A percentile compares a stretch with the other conserved stretches of the same genome.
Evolutionary conservation across 2,888 invertebrate genomes (phyloP).

Genomic region (Cephus pygmeus): DNA sequence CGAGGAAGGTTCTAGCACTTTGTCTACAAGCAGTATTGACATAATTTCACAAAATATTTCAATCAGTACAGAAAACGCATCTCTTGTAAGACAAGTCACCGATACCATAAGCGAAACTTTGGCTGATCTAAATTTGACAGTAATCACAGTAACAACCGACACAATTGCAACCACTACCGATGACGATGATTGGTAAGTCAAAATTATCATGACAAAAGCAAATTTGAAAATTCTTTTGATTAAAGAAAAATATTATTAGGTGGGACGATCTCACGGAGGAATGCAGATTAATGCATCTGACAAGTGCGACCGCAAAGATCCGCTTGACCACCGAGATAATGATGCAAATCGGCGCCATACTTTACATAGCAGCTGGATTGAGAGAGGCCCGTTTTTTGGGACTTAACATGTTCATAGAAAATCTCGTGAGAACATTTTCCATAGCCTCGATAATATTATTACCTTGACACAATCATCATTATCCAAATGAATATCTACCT

Average conservation of each 20-base stretch:
- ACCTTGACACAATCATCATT: not conserved
- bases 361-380: slow-evolving; percentile 86
- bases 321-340: slow-evolving; percentile 83
- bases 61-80: slow-evolving; percentile 9
- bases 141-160: not conserved
- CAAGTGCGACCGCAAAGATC: slow-evolving; percentile 72
- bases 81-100: slow-evolving; percentile 4
- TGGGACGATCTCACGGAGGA: slow-evolving; percentile 79
- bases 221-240: not conserved
- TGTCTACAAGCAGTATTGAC: not conserved
- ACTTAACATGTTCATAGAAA: slow-evolving; percentile 93
- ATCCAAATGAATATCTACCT: slow-evolving; percentile 15
- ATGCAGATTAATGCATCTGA: slow-evolving; percentile 77
- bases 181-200: slow-evolving; percentile 69
- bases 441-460: slow-evolving; percentile 18
- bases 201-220: not conserved
- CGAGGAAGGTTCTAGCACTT: not conserved
- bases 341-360: slow-evolving; percentile 83
- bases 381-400: slow-evolving; percentile 93
- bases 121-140: not conserved
- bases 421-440: slow-evolving; percentile 78
- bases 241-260: slow-evolving; percentile 50
- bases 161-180: slow-evolving; percentile 43
- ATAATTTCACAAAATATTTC: not conserved
- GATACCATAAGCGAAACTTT: not conserved